Conservation (phyloP, 2,113 vertebrate species). For the Rhea pennata region DNA sequence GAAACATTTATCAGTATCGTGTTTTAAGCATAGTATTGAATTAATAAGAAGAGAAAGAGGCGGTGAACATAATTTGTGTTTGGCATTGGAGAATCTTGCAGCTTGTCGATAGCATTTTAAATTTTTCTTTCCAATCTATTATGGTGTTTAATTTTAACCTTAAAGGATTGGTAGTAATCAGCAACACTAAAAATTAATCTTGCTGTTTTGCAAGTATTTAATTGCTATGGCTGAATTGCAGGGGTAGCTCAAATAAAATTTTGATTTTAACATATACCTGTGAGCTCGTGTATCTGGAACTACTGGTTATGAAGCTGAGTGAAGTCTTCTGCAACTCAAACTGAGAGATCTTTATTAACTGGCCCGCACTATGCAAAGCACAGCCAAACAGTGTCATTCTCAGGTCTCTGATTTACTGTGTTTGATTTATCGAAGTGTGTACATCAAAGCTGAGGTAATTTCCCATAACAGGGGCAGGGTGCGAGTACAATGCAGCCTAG, state of each 20-base stretch:
- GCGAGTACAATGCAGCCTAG: not conserved
- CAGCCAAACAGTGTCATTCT: not conserved
- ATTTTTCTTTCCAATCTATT: constrained; percentile 53
- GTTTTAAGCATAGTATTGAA: not conserved
- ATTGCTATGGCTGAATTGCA: constrained; percentile 42
- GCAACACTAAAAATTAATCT: constrained; percentile 61
- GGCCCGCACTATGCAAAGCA: not conserved
- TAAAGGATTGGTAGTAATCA: constrained; percentile 45
- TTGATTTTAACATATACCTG: not conserved
- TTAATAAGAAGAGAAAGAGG: constrained; percentile 61
- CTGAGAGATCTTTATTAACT: not conserved
- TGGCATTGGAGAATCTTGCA: constrained; percentile 26
- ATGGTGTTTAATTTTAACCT: constrained; percentile 72
- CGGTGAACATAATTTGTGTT: constrained; percentile 43
- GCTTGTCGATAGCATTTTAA: constrained; percentile 58
- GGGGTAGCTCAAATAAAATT: not conserved
- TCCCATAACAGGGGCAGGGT: not conserved
- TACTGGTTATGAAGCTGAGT: not conserved
- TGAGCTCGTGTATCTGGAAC: not conserved
- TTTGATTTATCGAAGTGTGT: not conserved
- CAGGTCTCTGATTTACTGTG: not conserved
- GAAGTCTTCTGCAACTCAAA: constrained; percentile 16
- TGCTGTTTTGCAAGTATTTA: constrained; percentile 41
- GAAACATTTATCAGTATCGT: not conserved
- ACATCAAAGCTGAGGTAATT: not conserved